Evolutionary conservation across 2,888 invertebrate species (phyloP).

Genomic region (Petrolisthes manimaculis): DNA sequence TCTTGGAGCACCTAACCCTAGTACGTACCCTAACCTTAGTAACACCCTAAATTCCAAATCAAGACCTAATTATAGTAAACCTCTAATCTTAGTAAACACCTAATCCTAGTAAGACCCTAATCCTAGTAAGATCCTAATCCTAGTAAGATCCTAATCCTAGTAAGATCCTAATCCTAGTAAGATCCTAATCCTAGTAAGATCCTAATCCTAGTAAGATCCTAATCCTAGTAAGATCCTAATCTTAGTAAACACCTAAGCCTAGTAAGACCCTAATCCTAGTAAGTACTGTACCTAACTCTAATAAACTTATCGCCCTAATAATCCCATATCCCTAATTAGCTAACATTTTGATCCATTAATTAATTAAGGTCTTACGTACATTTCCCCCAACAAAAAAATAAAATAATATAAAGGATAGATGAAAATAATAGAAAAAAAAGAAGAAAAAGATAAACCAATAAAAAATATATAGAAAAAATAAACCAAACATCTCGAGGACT

Average conservation of each 20-base stretch:
- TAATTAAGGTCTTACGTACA: neutral
- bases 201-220: neutral
- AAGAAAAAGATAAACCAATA: neutral
- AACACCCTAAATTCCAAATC: neutral
- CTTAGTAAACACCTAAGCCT: too few species aligned
- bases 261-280: too few species aligned
- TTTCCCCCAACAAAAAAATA: neutral
- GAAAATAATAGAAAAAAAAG: neutral
- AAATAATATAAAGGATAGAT: neutral
- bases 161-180: too few species aligned
- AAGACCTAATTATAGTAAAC: neutral
- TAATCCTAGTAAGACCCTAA: too few species aligned
- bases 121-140: too few species aligned
- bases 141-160: neutral
- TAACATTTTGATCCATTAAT: neutral
- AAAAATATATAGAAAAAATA: too few species aligned
- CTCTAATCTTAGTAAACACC: too few species aligned
- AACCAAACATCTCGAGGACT: too few species aligned
- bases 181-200: neutral
- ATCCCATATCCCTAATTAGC: neutral
- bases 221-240: too few species aligned
- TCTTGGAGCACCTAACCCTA: conserved; percentile 42
- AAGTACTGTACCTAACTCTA: too few species aligned
- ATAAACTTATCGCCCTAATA: too few species aligned
- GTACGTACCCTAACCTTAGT: too few species aligned